phyloP scores from a whole-genome alignment of 2,113 vertebrate species.

The Oplegnathus fasciatus region DNA sequence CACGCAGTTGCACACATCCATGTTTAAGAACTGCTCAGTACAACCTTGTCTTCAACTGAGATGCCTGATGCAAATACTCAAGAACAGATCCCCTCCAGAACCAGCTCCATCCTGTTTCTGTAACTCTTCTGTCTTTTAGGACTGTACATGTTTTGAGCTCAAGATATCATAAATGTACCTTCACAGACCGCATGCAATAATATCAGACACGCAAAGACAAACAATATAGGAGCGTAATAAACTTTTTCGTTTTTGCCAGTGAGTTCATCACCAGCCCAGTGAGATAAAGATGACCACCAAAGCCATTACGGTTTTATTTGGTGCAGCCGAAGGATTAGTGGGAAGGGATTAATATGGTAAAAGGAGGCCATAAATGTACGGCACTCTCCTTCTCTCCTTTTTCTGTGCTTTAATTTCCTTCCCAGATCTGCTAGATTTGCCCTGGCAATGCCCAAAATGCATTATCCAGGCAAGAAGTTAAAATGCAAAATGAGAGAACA shows the following conservation, averaged over 20 bases:
- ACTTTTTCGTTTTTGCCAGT: slow-evolving; percentile 47
- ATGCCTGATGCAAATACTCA: not conserved
- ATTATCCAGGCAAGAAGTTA: slow-evolving; percentile 26
- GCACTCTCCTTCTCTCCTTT: slow-evolving; percentile 41
- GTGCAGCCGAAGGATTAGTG: slow-evolving; percentile 76
- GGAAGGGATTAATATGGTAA: slow-evolving; percentile 76
- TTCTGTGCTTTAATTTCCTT: slow-evolving; percentile 57
- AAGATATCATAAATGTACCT: not conserved
- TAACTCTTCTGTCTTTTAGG: not conserved
- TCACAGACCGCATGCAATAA: not conserved
- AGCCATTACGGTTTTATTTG: slow-evolving; percentile 79
- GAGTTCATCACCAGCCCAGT: slow-evolving; percentile 58
- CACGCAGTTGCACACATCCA: not conserved
- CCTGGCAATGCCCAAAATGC: slow-evolving; percentile 32
- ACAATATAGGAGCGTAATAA: slow-evolving; percentile 10
- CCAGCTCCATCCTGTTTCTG: not conserved
- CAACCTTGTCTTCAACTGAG: not conserved
- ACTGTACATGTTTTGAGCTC: not conserved
- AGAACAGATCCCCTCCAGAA: not conserved
- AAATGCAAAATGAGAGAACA: slow-evolving; percentile 42
- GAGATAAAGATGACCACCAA: slow-evolving; percentile 75
- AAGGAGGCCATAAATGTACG: slow-evolving; percentile 70
- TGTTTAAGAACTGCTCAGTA: not conserved
- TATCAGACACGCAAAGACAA: slow-evolving; percentile 13
- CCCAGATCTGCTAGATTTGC: slow-evolving; percentile 52